Evolutionary conservation across 2,113 vertebrate genomes (phyloP).

Genomic region (Phainopepla nitens): DNA sequence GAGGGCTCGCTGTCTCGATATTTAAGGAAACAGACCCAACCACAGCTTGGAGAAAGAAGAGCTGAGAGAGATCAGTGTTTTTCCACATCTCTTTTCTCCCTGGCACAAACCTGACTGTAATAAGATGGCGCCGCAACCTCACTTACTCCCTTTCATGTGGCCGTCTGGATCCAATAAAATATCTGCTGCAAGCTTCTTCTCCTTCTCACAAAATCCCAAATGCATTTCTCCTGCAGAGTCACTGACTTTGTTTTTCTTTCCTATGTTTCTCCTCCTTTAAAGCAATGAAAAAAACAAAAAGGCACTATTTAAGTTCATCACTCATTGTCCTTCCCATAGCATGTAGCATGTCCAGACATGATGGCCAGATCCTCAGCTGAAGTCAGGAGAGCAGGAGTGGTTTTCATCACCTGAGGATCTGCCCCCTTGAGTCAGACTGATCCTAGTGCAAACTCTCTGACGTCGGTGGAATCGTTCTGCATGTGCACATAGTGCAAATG

Average conservation of each 20-base stretch:
- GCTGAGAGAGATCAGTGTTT: not conserved
- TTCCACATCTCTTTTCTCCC: conserved; percentile 11
- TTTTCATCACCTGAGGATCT: not conserved
- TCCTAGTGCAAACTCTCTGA: not conserved
- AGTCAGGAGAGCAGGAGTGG: not conserved
- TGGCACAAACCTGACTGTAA: not conserved
- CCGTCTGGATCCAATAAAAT: not conserved
- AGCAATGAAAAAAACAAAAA: not conserved
- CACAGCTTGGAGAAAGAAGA: conserved; percentile 8
- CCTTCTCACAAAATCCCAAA: conserved; percentile 1
- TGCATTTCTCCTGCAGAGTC: not conserved
- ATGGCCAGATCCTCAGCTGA: conserved; percentile 12
- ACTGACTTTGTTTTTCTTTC: conserved; percentile 31
- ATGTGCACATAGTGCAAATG: not conserved
- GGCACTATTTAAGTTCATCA: not conserved
- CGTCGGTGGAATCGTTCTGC: not conserved
- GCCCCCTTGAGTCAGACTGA: not conserved
- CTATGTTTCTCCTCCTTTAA: not conserved
- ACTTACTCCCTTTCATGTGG: not conserved
- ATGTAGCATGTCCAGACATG: conserved; percentile 47
- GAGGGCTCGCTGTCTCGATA: not conserved
- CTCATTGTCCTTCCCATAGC: conserved; percentile 40
- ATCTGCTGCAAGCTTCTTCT: conserved; percentile 11
- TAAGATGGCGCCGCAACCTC: not conserved
- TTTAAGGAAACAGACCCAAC: not conserved